Evolutionary conservation across 2,888 invertebrate species (phyloP).

Genomic region (Adela reaumurella): DNA sequence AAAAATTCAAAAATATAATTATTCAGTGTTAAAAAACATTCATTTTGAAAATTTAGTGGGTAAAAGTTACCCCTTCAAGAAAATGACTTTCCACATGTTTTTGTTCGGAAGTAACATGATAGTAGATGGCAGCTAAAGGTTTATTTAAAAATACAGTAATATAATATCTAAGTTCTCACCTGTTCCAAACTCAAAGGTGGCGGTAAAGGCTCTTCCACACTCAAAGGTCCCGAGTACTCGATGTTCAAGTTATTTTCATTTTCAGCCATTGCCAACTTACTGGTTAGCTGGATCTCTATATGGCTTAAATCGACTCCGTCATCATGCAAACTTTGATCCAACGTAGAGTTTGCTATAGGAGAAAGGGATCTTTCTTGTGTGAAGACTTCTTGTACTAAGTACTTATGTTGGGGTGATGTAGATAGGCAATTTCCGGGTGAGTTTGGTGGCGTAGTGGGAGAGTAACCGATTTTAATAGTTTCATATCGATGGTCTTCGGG

Average conservation of each 20-base stretch:
- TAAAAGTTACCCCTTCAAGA: too few relatives aligned
- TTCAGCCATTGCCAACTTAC: slow-evolving; percentile 48
- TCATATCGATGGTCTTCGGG: neutral
- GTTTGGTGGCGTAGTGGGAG: slow-evolving; percentile 42
- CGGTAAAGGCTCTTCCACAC: slow-evolving; percentile 23
- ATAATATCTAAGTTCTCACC: too few relatives aligned
- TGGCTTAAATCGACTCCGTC: slow-evolving; percentile 30
- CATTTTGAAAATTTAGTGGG: too few relatives aligned
- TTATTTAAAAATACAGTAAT: too few relatives aligned
- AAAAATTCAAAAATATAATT: too few relatives aligned
- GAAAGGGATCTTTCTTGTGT: too few relatives aligned
- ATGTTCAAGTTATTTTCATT: slow-evolving; percentile 52
- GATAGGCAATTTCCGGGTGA: slow-evolving; percentile 40
- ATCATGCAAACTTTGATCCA: too few relatives aligned
- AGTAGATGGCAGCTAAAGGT: too few relatives aligned
- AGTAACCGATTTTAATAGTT: slow-evolving; percentile 13
- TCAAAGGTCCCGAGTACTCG: slow-evolving; percentile 43
- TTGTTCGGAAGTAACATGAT: too few relatives aligned
- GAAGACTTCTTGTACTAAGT: slow-evolving; percentile 23
- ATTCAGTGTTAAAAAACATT: too few relatives aligned
- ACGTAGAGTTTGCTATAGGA: too few relatives aligned
- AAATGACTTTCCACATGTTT: too few relatives aligned
- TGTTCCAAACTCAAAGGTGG: slow-evolving; percentile 15
- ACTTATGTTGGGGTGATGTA: slow-evolving; percentile 35
- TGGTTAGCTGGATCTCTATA: slow-evolving; percentile 43